Evolutionary conservation across 2,113 vertebrate species (phyloP).

Genomic region (Neodon shergylaensis): DNA sequence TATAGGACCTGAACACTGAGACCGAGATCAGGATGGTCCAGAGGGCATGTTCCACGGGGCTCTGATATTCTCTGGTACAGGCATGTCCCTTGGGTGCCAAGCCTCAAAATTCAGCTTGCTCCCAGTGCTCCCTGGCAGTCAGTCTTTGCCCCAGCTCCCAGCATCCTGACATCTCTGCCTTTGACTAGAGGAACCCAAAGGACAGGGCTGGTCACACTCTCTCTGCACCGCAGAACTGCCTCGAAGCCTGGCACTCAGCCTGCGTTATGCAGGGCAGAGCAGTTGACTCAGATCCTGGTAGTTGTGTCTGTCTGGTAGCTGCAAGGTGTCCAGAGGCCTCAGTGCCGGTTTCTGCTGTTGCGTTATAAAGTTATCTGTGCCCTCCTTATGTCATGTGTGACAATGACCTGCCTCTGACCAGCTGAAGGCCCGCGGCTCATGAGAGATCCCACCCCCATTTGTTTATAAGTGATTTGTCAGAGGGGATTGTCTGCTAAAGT

Average conservation of each 20-base stretch:
- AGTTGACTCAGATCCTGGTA: rapidly evolving
- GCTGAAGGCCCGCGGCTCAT: rapidly evolving
- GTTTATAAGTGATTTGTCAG: no score
- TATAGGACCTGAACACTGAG: not conserved
- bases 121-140: not conserved
- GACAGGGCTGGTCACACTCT: not conserved
- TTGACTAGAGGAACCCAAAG: not conserved
- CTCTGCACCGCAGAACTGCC: no score
- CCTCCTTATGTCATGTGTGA: not conserved
- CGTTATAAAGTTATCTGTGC: rapidly evolving
- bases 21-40: rapidly evolving
- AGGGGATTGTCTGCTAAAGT: rapidly evolving
- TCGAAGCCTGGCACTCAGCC: rapidly evolving
- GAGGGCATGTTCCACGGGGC: rapidly evolving
- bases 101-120: not conserved
- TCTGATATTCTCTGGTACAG: no score
- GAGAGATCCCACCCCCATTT: not conserved
- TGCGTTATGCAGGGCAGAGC: rapidly evolving
- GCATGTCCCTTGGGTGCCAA: rapidly evolving
- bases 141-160: not conserved
- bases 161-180: not conserved
- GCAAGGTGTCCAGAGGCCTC: not conserved
- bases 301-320: not conserved
- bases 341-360: rapidly evolving
- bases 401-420: not conserved